Base-by-base conservation (phyloP, 1,140 invertebrate genomes). In the Cydia splendana region DNA sequence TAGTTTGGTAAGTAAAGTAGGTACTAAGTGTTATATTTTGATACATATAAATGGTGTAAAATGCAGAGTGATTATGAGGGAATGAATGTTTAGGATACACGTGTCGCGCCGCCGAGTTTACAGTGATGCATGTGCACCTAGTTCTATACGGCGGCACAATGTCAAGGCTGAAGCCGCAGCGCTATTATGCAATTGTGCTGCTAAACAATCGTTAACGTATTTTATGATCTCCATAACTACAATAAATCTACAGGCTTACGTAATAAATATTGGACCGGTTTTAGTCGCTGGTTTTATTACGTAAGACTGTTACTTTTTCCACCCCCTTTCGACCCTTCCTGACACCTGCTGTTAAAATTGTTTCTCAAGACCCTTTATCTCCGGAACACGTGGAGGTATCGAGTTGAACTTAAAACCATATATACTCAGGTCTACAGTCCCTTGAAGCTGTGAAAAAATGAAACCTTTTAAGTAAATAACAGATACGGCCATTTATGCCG, bases 211-310 rank as follows among this genome's bases (percentile, higher is more conserved):
- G 65, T 69, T 71, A 18, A 38, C 42, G 6, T 34, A 34, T 71
- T 71, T 71, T 71, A 71, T 71, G 67, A 3, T 15, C 30, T 71
- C 15, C 65, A 42, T 67, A 28, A n/a, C 18, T 62, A n/a, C 18
- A n/a, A 10, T 62, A 62, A 20, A 10, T 9, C 57, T 3, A 24
- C n/a, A 24, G 18, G 45, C 79, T 90, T 88, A 85, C 84, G 85
- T 88, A 90, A 90, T 76, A 69, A 77, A 76, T 84, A 83, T 87
- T n/a, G 15, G 4, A n/a, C 48, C 15, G 0, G 3, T 1, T 51
- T 15, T 4, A n/a, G n/a, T n/a, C n/a, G n/a, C n/a, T n/a, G n/a
- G n/a, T n/a, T n/a, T n/a, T 53, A 53, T 15, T 15, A 53, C 13
- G 48, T 53, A 12, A n/a, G 15, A 18, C 45, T 48, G 4, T 53